Evolutionary conservation across 2,113 vertebrate species (phyloP).

Genomic region (Podarcis cretensis): DNA sequence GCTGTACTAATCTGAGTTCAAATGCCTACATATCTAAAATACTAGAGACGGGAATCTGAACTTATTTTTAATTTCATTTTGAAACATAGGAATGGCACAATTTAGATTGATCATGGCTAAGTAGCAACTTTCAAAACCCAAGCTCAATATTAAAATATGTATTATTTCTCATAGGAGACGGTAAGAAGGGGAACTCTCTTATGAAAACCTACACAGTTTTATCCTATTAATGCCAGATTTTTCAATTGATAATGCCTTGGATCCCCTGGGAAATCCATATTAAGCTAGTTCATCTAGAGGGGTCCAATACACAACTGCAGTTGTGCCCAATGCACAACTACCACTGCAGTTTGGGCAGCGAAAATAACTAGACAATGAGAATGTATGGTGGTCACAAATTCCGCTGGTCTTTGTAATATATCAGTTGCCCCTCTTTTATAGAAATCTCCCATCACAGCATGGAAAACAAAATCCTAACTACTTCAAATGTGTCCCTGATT

Average conservation of each 20-base stretch:
- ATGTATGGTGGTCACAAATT: background rate
- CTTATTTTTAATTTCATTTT: background rate
- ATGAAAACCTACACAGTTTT: slow-evolving; percentile 1
- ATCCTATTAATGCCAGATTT: background rate
- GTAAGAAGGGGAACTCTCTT: background rate
- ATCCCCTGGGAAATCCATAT: background rate
- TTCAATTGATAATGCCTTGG: no score
- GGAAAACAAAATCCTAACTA: background rate
- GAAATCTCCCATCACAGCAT: background rate
- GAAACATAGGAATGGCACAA: background rate
- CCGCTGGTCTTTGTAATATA: background rate
- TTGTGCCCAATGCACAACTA: background rate
- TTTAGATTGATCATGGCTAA: background rate
- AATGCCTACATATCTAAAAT: background rate
- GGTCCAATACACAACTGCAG: background rate
- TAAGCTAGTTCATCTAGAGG: background rate
- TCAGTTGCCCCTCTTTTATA: background rate
- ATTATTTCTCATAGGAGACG: background rate
- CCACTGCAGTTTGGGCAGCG: background rate
- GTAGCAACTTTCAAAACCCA: background rate
- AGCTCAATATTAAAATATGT: background rate
- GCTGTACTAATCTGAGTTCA: background rate
- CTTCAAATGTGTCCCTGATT: background rate
- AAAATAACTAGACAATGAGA: background rate
- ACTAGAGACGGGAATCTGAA: background rate